phyloP scores from a whole-genome alignment of 1,140 invertebrate genomes.

The Zelostemma sp. region DNA sequence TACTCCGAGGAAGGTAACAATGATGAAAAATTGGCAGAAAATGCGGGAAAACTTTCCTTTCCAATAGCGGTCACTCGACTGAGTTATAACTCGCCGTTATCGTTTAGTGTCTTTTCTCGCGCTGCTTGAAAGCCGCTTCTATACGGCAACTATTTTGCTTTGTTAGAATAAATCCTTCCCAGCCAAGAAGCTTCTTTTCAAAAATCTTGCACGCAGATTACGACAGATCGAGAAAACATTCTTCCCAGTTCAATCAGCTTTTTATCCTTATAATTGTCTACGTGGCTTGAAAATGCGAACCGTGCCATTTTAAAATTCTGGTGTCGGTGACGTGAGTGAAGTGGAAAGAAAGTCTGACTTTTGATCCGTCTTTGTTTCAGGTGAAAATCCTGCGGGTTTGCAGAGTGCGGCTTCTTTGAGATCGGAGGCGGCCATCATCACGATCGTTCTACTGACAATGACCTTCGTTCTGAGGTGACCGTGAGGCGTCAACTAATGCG shows the following conservation, averaged over 20 bases:
- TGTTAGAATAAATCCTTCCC: slow-evolving; percentile 8
- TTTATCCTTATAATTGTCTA: no score
- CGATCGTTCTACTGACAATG: slow-evolving; percentile 54
- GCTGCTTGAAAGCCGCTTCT: slow-evolving; percentile 9
- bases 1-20: slow-evolving; percentile 29
- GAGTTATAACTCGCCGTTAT: slow-evolving; percentile 36
- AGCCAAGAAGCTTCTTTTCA: no score
- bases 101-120: slow-evolving; percentile 26
- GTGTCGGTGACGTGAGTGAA: not conserved
- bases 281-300: no score
- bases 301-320: no score
- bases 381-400: slow-evolving; percentile 73
- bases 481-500: slow-evolving; percentile 53
- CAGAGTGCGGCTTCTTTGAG: slow-evolving; percentile 64
- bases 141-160: slow-evolving; percentile 6
- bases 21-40: slow-evolving; percentile 35
- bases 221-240: no score
- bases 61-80: slow-evolving; percentile 42
- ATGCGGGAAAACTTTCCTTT: slow-evolving; percentile 26
- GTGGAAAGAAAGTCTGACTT: not conserved
- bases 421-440: slow-evolving; percentile 53
- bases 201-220: no score
- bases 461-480: slow-evolving; percentile 66
- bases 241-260: no score
- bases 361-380: slow-evolving; percentile 55